Evolutionary conservation across 30 jellyfish, hydroid and myxozoan species (phyloP).

Genomic region (Aurelia coerulea): DNA sequence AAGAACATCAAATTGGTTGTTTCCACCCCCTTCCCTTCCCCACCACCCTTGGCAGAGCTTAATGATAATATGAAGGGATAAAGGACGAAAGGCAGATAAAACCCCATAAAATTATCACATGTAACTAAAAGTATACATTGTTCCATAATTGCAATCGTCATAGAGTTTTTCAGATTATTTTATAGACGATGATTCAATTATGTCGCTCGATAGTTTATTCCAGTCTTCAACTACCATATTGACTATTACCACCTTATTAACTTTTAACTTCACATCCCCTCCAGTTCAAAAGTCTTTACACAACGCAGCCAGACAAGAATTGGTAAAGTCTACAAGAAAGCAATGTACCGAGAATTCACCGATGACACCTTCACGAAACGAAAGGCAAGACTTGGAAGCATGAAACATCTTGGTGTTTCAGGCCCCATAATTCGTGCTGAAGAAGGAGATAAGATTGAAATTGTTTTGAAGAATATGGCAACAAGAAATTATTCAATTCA

Average conservation of each 20-base stretch:
- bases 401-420: slow-evolving; percentile 65
- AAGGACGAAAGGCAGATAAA: no score
- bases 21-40: no score
- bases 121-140: no score
- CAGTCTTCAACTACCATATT: no score
- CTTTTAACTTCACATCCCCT: neutral
- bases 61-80: no score
- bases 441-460: slow-evolving; percentile 68
- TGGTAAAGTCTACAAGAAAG: slow-evolving; percentile 81
- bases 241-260: neutral
- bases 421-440: slow-evolving; percentile 80
- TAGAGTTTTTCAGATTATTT: no score
- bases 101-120: no score
- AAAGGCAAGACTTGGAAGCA: slow-evolving; percentile 19
- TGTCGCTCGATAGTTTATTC: no score
- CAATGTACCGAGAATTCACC: slow-evolving; percentile 70
- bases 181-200: no score
- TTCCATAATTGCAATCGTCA: no score
- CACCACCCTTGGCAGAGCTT: no score
- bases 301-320: slow-evolving; percentile 55
- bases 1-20: no score
- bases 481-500: slow-evolving; percentile 57
- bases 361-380: slow-evolving; percentile 41
- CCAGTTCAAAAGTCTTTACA: slow-evolving; percentile 57
- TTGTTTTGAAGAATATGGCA: slow-evolving; percentile 73